Base-by-base conservation (phyloP, 2,113 vertebrate species). In the Oceanites oceanicus region DNA sequence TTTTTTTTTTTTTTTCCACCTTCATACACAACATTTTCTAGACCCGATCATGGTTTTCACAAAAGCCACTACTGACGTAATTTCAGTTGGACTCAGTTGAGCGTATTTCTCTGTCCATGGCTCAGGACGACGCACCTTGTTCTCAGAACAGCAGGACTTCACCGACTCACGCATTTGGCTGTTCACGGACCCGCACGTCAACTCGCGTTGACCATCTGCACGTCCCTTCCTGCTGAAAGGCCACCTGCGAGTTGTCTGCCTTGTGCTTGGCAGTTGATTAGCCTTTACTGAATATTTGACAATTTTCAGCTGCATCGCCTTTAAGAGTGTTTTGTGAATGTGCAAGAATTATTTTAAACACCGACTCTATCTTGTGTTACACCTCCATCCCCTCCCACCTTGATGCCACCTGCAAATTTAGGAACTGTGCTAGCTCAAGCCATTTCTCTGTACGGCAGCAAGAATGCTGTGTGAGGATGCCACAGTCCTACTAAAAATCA, bases 31-130 rank as follows among this genome's bases (percentile, higher is more conserved):
- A n/a, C 2, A 2, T 30, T 47, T 34, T 34, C 66, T 61, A 88
- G 52, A 52, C 15, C 38, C 0, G 0, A 19, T 8, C 25, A 4
- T 2, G 11, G 44, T 38, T 52, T 53, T 55, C n/a, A 8, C n/a
- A 47, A 45, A 53, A 66, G 40, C 58, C n/a, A 8, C 11, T 32
- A 13, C 44, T 30, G 68, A 29, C 34, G 30, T 7, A 3, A 55
- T 49, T 62, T 25, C 19, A 11, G 7, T 1, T 2, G 23, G 30
- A 75, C 23, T 34, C 18, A 4, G 36, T 1, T 12, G 55, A 61
- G 47, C 14, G 2, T 11, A 21, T 8, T 32, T 44, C 62, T 32
- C 29, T 34, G 9, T 7, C 49, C 10, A 1, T 10, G 23, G 13
- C 63, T 42, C 77, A 45, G 42, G 42, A 63, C 23, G 15, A 5